A percentile compares a stretch with the other conserved stretches of the same genome.
Conservation (phyloP, 2,888 invertebrate genomes). For the Ctena decussata region DNA sequence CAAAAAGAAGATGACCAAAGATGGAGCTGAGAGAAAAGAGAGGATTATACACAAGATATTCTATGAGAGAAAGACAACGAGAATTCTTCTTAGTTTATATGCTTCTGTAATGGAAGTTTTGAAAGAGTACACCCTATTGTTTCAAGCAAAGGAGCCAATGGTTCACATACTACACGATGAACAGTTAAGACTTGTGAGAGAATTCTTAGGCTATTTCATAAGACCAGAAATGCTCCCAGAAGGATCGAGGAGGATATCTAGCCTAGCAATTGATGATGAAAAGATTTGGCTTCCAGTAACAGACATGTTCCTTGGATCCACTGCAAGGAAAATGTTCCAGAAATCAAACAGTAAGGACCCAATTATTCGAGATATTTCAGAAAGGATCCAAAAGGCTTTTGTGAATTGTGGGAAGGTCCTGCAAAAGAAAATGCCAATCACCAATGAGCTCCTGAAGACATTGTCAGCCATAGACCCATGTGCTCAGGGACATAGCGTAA, state of each 20-base stretch:
- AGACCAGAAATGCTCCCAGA: slow-evolving; percentile 41
- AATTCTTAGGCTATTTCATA: slow-evolving; percentile 38
- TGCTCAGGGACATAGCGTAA: slow-evolving; percentile 39
- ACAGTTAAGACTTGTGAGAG: slow-evolving; percentile 30
- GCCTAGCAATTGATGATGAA: slow-evolving; percentile 6
- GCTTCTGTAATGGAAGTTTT: neutral
- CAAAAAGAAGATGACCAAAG: slow-evolving; percentile 33
- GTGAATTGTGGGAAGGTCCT: slow-evolving; percentile 11
- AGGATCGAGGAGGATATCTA: slow-evolving; percentile 15
- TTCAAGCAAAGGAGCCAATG: slow-evolving; percentile 20
- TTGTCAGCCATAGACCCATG: slow-evolving; percentile 55
- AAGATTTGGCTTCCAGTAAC: neutral
- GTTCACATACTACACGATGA: slow-evolving; percentile 51
- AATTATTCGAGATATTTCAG: slow-evolving; percentile 5
- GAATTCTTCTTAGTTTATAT: neutral
- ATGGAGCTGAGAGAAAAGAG: slow-evolving; percentile 44
- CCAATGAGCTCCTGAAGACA: slow-evolving; percentile 41
- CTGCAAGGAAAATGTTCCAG: neutral
- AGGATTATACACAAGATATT: slow-evolving; percentile 41
- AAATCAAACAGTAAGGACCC: neutral
- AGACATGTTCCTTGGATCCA: slow-evolving; percentile 30
- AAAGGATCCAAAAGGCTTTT: slow-evolving; percentile 3
- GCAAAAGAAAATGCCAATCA: slow-evolving; percentile 58
- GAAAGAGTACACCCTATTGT: neutral
- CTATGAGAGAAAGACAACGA: neutral